Evolutionary conservation across 1,140 invertebrate species (phyloP).

Genomic region (Heliconius himera): DNA sequence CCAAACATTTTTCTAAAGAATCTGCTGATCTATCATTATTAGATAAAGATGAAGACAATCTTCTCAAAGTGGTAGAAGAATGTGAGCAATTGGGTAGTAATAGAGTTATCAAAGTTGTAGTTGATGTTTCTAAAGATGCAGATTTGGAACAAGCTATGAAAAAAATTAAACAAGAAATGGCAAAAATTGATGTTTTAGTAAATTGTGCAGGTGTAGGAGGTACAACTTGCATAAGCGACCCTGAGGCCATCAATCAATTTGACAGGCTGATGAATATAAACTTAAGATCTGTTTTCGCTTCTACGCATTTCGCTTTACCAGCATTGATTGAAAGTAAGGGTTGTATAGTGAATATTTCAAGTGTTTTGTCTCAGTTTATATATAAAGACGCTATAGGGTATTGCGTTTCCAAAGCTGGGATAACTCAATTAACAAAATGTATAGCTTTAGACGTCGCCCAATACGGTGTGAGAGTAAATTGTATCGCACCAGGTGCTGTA

Average conservation of each 20-base stretch:
- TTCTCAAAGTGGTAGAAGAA: neutral
- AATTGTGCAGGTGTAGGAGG: neutral
- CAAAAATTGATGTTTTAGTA: neutral
- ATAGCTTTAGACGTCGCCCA: conserved; percentile 44
- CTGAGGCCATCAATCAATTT: neutral
- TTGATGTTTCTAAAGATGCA: neutral
- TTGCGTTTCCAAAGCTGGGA: conserved; percentile 31
- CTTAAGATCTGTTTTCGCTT: conserved; percentile 8
- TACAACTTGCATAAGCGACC: neutral
- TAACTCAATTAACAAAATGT: conserved; percentile 45
- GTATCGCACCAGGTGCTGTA: conserved; percentile 42
- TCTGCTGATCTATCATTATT: conserved; percentile 24
- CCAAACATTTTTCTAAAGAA: conserved; percentile 18
- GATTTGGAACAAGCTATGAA: neutral
- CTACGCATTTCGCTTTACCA: conserved; percentile 14
- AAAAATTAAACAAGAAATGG: neutral
- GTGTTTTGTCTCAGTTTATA: conserved; percentile 23
- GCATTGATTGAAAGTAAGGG: conserved; percentile 33
- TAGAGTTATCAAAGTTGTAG: neutral
- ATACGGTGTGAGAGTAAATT: conserved; percentile 49
- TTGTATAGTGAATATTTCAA: conserved; percentile 27
- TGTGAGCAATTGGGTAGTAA: neutral
- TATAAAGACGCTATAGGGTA: conserved; percentile 3
- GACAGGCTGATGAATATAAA: neutral
- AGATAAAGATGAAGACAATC: conserved; percentile 22